phyloP scores from a whole-genome alignment of 2,797 vertebrate genomes.

The Anabacerthia variegaticeps region DNA sequence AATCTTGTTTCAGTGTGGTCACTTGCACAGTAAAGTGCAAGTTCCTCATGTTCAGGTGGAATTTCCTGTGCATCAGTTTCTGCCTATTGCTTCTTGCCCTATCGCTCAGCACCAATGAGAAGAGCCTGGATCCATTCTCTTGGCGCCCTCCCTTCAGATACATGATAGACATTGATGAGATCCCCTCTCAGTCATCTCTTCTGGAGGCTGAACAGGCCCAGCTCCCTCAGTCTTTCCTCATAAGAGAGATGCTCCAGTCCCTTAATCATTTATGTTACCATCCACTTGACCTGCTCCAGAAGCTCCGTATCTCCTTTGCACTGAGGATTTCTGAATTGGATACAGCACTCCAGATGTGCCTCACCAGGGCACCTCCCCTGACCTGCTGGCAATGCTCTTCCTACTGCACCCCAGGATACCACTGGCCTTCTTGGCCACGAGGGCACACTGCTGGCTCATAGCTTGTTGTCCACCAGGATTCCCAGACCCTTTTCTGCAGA shows the following conservation, averaged over 20 bases:
- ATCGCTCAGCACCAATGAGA: rapidly evolving
- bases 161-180: background rate
- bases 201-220: background rate
- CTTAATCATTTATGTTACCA: background rate
- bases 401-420: background rate
- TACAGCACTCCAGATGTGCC: background rate
- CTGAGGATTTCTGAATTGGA: background rate
- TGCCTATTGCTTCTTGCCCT: background rate
- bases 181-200: background rate
- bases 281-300: background rate
- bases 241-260: background rate
- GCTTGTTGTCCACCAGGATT: background rate
- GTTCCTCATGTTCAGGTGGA: background rate
- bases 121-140: background rate
- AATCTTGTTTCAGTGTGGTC: background rate
- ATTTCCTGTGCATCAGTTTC: background rate
- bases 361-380: background rate
- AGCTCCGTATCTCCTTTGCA: background rate
- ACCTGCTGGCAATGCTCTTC: background rate
- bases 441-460: background rate
- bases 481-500: rapidly evolving
- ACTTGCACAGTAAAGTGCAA: background rate
- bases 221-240: background rate
- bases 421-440: background rate
- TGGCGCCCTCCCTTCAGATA: background rate